Conservation (phyloP, 2,888 invertebrate genomes). For the Hypselothyrea guttata region DNA sequence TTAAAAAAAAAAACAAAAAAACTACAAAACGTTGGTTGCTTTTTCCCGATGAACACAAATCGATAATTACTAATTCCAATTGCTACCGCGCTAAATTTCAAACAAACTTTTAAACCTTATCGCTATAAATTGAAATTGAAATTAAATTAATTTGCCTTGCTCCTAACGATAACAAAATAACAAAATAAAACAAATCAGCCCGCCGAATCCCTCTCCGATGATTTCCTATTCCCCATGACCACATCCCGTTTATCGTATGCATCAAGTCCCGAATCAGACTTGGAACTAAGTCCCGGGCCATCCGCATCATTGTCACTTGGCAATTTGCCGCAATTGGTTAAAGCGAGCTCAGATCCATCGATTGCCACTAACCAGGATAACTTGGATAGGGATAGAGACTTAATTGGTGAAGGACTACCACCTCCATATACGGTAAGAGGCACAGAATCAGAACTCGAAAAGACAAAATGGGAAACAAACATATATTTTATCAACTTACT, state of each 20-base stretch:
- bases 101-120: slow-evolving; percentile 54
- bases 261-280: slow-evolving; percentile 97
- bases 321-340: slow-evolving; percentile 86
- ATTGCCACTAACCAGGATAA: slow-evolving; percentile 96
- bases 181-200: slow-evolving; percentile 86
- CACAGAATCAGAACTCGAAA: slow-evolving; percentile 29
- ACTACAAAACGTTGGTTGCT: slow-evolving; percentile 58
- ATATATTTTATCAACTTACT: slow-evolving; percentile 17
- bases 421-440: slow-evolving; percentile 93
- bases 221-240: slow-evolving; percentile 99
- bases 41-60: slow-evolving; percentile 31
- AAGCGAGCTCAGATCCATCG: slow-evolving; percentile 96
- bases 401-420: slow-evolving; percentile 86
- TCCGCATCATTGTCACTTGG: slow-evolving; percentile 84
- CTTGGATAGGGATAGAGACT: slow-evolving; percentile 86
- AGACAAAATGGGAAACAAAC: slow-evolving; percentile 24
- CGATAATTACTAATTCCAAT: slow-evolving; percentile 31
- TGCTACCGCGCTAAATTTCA: slow-evolving; percentile 49
- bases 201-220: slow-evolving; percentile 97
- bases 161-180: slow-evolving; percentile 30
- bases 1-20: slow-evolving; percentile 14
- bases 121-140: slow-evolving; percentile 22
- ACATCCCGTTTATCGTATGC: slow-evolving; percentile 96
- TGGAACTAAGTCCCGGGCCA: slow-evolving; percentile 92
- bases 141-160: slow-evolving; percentile 42